phyloP scores from a whole-genome alignment of 1,140 invertebrate genomes.

The Trichonephila clavipes region DNA sequence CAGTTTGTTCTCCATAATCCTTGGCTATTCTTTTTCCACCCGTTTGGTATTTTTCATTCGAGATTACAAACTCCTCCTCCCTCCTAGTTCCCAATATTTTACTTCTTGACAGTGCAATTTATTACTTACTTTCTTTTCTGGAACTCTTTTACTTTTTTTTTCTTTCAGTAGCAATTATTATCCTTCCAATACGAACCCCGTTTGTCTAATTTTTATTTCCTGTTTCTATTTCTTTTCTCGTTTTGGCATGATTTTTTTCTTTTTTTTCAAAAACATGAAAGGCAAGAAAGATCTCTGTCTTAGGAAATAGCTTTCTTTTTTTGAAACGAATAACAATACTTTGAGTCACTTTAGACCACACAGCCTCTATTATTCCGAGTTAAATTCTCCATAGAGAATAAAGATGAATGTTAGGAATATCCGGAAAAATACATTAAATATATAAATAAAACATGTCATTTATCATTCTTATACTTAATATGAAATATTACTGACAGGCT shows the following conservation, averaged over 20 bases:
- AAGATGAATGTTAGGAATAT: conserved; percentile 10
- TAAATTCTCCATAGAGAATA: neutral
- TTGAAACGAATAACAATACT: conserved; percentile 1
- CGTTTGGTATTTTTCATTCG: conserved; percentile 43
- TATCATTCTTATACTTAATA: neutral
- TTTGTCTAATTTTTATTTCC: conserved; percentile 51
- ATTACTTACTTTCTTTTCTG: conserved; percentile 45
- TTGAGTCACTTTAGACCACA: neutral
- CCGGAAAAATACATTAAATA: neutral
- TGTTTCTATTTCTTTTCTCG: neutral
- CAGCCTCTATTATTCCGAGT: neutral
- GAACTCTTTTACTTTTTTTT: conserved; percentile 7
- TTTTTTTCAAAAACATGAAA: neutral
- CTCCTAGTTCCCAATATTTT: conserved; percentile 33
- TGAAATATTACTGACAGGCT: neutral
- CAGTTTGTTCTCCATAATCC: conserved; percentile 43
- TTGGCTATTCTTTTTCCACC: conserved; percentile 39
- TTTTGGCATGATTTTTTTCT: neutral
- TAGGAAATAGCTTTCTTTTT: neutral
- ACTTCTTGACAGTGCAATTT: conserved; percentile 49
- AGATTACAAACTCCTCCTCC: conserved; percentile 37
- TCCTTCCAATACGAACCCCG: conserved; percentile 28
- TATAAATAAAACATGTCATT: neutral
- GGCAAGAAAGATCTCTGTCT: conserved; percentile 32
- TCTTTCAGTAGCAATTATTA: conserved; percentile 37